These are phyloP conservation scores for Pantherophis alleghaniensis DNA, from an alignment of 2,797 vertebrate species.

Conservation along the genomic window DNA sequence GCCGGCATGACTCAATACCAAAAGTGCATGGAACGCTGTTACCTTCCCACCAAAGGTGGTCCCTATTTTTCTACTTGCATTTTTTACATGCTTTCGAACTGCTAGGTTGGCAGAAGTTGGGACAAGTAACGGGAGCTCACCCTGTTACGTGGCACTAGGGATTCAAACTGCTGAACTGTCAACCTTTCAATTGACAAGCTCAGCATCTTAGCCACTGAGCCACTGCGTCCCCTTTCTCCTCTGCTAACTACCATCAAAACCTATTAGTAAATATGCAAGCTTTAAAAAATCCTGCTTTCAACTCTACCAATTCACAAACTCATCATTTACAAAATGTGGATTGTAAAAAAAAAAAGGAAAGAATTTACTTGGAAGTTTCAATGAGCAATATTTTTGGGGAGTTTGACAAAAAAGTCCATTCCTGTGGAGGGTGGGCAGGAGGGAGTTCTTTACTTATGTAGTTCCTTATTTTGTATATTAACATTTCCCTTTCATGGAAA, in stretches of 20 bases:
- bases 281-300: neutral
- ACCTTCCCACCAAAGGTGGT: too few relatives aligned
- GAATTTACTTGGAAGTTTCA: neutral
- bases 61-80: too few relatives aligned
- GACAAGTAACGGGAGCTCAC: too few relatives aligned
- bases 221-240: neutral
- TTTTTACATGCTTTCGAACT: too few relatives aligned
- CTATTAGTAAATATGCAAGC: slow-evolving; percentile 1
- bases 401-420: neutral
- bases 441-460: neutral
- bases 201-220: too few relatives aligned
- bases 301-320: neutral
- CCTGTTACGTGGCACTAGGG: too few relatives aligned
- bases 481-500: slow-evolving; percentile 12
- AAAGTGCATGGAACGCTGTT: too few relatives aligned
- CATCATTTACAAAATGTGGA: neutral
- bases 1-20: too few relatives aligned
- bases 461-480: slow-evolving; percentile 31
- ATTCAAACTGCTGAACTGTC: too few relatives aligned
- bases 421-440: accelerated
- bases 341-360: neutral
- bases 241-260: neutral
- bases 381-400: neutral
- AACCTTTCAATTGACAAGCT: too few relatives aligned
- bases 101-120: too few relatives aligned